Evolutionary conservation across 2,888 invertebrate genomes (phyloP).

Genomic region (Cataglyphis altisquamis): DNA sequence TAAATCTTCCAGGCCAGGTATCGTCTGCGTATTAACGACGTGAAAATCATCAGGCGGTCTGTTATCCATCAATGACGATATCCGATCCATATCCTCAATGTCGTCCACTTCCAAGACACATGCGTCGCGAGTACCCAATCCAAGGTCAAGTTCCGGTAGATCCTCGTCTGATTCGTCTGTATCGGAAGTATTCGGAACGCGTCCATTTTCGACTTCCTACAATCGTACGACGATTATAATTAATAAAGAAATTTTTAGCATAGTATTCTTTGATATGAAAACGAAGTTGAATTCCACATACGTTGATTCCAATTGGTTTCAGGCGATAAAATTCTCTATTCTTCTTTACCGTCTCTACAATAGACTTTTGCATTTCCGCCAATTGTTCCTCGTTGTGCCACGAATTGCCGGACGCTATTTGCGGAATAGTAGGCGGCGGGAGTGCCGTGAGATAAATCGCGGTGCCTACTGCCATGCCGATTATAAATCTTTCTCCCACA

Average conservation of each 20-base stretch:
- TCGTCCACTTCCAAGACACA: constrained; percentile 94
- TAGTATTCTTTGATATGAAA: constrained; percentile 22
- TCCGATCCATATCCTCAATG: constrained; percentile 93
- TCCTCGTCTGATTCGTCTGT: constrained; percentile 91
- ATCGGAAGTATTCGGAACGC: constrained; percentile 87
- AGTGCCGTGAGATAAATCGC: constrained; percentile 93
- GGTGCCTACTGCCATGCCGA: constrained; percentile 96
- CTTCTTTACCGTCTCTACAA: constrained; percentile 90
- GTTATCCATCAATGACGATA: constrained; percentile 91
- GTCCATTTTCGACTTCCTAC: constrained; percentile 84
- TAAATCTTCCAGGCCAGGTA: constrained; percentile 91
- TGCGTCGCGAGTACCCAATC: constrained; percentile 92
- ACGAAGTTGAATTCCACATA: constrained; percentile 46
- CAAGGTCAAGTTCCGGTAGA: constrained; percentile 90
- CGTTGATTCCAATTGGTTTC: constrained; percentile 80
- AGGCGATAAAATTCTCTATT: constrained; percentile 91
- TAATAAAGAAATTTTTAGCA: background rate
- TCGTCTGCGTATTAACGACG: constrained; percentile 92
- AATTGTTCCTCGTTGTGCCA: constrained; percentile 90
- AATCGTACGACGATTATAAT: constrained; percentile 27
- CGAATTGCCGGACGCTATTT: constrained; percentile 90
- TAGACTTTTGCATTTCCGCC: constrained; percentile 90
- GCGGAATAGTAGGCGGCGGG: constrained; percentile 92
- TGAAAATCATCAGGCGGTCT: constrained; percentile 92
- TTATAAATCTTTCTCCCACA: constrained; percentile 95